Evolutionary conservation across 2,888 invertebrate genomes (phyloP).

Genomic region (Euphydryas editha): DNA sequence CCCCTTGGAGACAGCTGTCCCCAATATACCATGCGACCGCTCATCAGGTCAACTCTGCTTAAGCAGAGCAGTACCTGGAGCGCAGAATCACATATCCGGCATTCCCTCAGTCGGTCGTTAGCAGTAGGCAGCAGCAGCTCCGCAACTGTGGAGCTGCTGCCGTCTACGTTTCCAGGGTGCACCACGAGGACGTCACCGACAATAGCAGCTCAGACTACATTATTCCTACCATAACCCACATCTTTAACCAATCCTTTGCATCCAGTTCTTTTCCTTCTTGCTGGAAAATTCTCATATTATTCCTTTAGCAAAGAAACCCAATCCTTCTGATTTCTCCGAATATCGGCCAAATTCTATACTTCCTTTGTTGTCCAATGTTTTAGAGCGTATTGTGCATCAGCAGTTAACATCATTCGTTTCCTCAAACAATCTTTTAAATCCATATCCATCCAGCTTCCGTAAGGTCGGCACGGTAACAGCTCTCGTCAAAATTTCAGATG

Average conservation of each 20-base stretch:
- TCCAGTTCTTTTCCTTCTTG: not conserved
- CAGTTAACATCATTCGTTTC: not conserved
- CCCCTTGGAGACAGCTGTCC: too few species aligned
- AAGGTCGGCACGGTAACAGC: too few species aligned
- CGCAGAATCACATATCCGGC: too few species aligned
- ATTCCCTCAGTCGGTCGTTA: constrained; percentile 1
- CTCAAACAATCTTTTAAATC: not conserved
- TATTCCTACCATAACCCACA: not conserved
- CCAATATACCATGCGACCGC: too few species aligned
- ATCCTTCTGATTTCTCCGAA: not conserved
- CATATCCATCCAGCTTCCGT: not conserved
- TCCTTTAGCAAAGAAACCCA: not conserved
- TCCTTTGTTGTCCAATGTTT: constrained; percentile 4
- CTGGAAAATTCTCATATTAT: not conserved
- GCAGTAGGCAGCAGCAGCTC: too few species aligned
- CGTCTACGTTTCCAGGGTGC: too few species aligned
- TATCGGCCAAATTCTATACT: not conserved
- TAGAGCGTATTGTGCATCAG: not conserved
- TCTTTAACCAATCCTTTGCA: not conserved
- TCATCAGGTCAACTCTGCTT: too few species aligned
- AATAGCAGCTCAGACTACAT: too few species aligned
- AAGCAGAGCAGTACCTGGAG: too few species aligned
- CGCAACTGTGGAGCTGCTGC: too few species aligned
- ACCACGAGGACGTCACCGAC: too few species aligned
- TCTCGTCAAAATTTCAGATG: too few species aligned